phyloP scores from a whole-genome alignment of 2,797 vertebrate genomes.

The Fratercula arctica region DNA sequence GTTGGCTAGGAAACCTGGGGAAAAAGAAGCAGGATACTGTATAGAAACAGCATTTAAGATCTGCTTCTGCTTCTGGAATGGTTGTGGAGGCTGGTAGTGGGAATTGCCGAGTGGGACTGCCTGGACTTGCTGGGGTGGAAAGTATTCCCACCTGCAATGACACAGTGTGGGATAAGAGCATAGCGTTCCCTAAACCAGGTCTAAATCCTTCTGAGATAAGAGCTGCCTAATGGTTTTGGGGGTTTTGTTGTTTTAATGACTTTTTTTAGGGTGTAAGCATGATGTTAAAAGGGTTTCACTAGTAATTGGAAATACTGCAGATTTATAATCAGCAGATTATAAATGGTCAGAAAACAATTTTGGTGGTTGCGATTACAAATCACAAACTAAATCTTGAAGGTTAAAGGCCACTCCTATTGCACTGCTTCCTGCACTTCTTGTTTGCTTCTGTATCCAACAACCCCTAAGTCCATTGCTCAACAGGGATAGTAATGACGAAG shows the following conservation, averaged over 20 bases:
- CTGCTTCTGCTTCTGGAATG: background rate
- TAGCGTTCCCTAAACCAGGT: background rate
- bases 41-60: background rate
- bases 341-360: background rate
- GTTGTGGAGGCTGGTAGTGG: background rate
- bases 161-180: accelerated
- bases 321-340: background rate
- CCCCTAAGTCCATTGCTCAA: background rate
- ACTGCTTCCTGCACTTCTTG: background rate
- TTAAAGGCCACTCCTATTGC: background rate
- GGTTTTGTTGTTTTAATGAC: background rate
- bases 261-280: background rate
- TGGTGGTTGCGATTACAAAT: background rate
- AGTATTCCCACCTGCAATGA: background rate
- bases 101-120: background rate
- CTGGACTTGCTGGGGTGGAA: background rate
- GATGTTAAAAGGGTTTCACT: background rate
- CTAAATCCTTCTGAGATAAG: background rate
- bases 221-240: background rate
- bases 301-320: background rate
- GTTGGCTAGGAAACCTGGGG: background rate
- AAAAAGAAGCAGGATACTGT: background rate
- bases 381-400: background rate
- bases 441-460: background rate
- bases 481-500: background rate